These are phyloP conservation scores for Euplagia quadripunctaria DNA, from an alignment of 2,888 invertebrate species.

Conservation along the genomic window DNA sequence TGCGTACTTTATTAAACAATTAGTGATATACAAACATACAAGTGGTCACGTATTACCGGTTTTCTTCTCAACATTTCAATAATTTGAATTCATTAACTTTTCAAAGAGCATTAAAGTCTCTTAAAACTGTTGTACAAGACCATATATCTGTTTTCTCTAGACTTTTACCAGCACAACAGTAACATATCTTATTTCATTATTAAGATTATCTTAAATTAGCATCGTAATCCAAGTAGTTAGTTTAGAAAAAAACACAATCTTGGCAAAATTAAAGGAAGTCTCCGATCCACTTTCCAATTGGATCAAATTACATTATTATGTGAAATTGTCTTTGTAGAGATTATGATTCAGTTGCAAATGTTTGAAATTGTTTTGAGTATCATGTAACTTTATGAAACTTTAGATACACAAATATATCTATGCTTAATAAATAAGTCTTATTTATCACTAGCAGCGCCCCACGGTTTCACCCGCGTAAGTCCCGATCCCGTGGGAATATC, in stretches of 20 bases:
- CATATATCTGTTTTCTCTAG: constrained; percentile 2
- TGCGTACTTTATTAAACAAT: neutral
- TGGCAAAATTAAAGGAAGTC: constrained; percentile 15
- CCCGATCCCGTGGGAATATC: no score
- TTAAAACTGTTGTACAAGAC: neutral
- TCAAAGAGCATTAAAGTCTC: neutral
- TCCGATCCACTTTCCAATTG: constrained; percentile 5
- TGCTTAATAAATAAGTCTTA: no score
- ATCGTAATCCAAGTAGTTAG: constrained; percentile 11
- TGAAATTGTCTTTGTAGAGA: constrained; percentile 7
- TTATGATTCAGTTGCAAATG: neutral
- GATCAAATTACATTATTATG: constrained; percentile 14
- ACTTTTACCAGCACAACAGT: neutral
- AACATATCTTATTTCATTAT: constrained; percentile 6
- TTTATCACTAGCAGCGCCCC: no score
- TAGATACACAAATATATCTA: neutral
- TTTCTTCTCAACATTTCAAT: neutral
- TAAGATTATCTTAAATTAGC: constrained; percentile 10
- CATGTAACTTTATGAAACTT: neutral
- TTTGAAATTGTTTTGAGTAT: constrained; percentile 7
- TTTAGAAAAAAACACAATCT: constrained; percentile 7
- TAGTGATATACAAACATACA: neutral
- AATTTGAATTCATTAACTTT: neutral
- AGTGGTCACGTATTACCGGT: neutral
- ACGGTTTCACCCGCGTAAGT: no score